Conservation (phyloP, 2,797 vertebrate genomes). For the Acanthornis magna region DNA sequence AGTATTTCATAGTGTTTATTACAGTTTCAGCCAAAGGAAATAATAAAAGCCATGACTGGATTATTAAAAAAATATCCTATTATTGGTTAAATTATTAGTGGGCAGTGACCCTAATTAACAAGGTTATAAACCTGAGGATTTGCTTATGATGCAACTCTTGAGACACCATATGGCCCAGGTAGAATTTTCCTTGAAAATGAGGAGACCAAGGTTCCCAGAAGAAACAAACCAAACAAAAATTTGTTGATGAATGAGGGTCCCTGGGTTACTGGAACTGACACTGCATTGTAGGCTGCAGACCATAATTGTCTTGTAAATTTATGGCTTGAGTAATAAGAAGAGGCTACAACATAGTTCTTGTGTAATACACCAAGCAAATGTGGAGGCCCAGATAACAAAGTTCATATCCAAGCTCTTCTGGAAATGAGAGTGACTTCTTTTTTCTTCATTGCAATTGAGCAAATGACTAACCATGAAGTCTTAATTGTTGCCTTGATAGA, state of each 20-base stretch:
- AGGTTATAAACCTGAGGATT: slow-evolving; percentile 68
- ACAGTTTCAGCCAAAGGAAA: slow-evolving; percentile 69
- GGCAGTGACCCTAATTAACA: slow-evolving; percentile 75
- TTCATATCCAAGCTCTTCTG: neutral
- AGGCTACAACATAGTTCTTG: neutral
- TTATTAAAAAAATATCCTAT: slow-evolving; percentile 70
- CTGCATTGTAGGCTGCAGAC: neutral
- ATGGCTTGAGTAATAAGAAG: slow-evolving; percentile 2
- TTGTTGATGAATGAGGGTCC: neutral
- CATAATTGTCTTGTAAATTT: slow-evolving; percentile 33
- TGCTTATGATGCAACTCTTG: slow-evolving; percentile 70
- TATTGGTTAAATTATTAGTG: slow-evolving; percentile 77
- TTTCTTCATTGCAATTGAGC: neutral
- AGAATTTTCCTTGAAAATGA: neutral
- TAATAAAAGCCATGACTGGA: slow-evolving; percentile 73
- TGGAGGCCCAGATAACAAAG: neutral
- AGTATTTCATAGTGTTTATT: slow-evolving; percentile 73
- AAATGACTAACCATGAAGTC: neutral
- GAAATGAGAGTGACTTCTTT: neutral
- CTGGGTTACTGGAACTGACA: slow-evolving; percentile 35
- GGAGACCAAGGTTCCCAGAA: neutral
- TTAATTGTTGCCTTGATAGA: neutral
- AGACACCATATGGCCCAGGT: slow-evolving; percentile 52
- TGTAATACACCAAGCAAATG: neutral
- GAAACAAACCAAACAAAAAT: slow-evolving; percentile 13